Base-by-base conservation (phyloP, 2,113 vertebrate species). In the Hemiscyllium ocellatum region DNA sequence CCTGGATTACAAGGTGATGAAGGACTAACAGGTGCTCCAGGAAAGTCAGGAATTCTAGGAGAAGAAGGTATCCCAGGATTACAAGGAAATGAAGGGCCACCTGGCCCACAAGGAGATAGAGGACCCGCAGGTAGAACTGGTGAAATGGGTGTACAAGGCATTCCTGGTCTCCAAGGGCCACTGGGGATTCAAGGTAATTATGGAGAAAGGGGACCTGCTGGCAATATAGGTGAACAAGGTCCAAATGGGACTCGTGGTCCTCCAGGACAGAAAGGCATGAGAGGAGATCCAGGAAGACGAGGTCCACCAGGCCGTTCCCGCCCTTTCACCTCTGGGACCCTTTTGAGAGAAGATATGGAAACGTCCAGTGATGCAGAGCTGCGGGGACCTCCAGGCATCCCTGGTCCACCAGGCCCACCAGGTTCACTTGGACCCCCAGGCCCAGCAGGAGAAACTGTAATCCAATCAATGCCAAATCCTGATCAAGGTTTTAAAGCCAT, bases 401-500 rank as follows among this genome's bases (percentile, higher is more conserved):
- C 42, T 15, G 95, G 95, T 8, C 95, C 70, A 8, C 52, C 95
- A 20, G 95, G 95, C 0, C 72, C 33, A 37, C 29, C 76, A 78
- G 95, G 95, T 22, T 50, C 26, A 6, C 50, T 70, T 15, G 94
- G 94, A 33, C 72, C 70, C 29, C 95, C 95, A 68, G 95, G 95
- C 4, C 78, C 95, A 86, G 19, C 95, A 85, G 78, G 52, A 20
- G 94, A 76, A 95, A 72, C 15, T 50, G 37, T 72, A 29, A 98
- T 98, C 1, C 47, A 29, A 22, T 52, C 69, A 47, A 17, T 29
- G 24, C 72, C 26, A 52, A 95, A 76, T 29, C 17, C 42, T 33
- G 47, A 42, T 76, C 94, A 99, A 70, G 99, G 98, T 96, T 99
- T 99, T 96, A 99, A 98, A 33, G 99, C 97, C 87, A 98, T 98